phyloP scores from a whole-genome alignment of 2,888 invertebrate species.

The Enchytraeus crypticus region DNA sequence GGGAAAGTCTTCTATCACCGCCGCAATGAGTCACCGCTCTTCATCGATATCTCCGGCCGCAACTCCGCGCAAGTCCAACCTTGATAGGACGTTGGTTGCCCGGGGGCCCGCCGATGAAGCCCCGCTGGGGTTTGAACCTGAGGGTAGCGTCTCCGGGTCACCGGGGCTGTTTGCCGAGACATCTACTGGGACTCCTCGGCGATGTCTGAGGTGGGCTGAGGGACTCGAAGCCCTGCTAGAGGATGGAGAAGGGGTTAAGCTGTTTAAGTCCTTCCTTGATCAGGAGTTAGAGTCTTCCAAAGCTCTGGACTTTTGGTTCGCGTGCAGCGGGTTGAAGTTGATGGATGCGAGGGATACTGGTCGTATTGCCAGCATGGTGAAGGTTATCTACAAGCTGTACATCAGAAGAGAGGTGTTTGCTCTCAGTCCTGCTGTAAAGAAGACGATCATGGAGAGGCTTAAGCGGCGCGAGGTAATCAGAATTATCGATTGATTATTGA shows the following conservation, averaged over 20 bases:
- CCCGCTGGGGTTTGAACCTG: slow-evolving; percentile 56
- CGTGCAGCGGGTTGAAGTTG: slow-evolving; percentile 51
- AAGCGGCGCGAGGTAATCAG: slow-evolving; percentile 36
- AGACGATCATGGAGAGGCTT: slow-evolving; percentile 55
- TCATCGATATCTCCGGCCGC: slow-evolving; percentile 35
- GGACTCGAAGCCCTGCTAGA: slow-evolving; percentile 73
- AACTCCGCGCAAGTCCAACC: slow-evolving; percentile 42
- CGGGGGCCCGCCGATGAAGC: slow-evolving; percentile 37
- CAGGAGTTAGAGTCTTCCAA: slow-evolving; percentile 31
- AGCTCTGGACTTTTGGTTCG: slow-evolving; percentile 70
- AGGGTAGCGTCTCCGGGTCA: slow-evolving; percentile 53
- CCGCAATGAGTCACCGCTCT: no score
- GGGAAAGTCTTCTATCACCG: slow-evolving; percentile 30
- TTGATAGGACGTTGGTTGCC: slow-evolving; percentile 31
- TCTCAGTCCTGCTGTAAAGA: slow-evolving; percentile 62
- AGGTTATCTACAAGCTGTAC: slow-evolving; percentile 54
- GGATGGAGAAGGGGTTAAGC: slow-evolving; percentile 77
- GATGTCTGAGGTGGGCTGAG: slow-evolving; percentile 77
- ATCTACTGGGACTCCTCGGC: slow-evolving; percentile 54
- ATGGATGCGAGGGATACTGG: slow-evolving; percentile 54
- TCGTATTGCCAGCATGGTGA: slow-evolving; percentile 61
- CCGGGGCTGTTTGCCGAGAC: slow-evolving; percentile 46
- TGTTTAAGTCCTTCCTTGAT: slow-evolving; percentile 60
- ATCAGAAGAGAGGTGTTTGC: slow-evolving; percentile 64
- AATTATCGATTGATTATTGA: neutral